A percentile compares a stretch with the other conserved stretches of the same genome.
phyloP scores from a whole-genome alignment of 2,888 invertebrate species.

The Keiferia lycopersicella region DNA sequence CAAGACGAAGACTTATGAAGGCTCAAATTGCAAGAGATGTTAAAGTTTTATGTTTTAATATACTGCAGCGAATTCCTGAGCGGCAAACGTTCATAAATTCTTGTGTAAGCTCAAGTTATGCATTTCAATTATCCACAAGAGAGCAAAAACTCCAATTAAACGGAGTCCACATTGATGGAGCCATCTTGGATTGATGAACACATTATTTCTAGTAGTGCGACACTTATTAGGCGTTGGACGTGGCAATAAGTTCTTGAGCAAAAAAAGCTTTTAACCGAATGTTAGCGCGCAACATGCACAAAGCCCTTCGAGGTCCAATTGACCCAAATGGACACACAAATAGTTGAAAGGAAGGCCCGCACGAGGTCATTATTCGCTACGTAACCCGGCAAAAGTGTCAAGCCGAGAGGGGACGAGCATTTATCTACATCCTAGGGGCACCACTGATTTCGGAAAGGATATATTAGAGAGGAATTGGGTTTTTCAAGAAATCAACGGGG shows the following conservation, averaged over 20 bases:
- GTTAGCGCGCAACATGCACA: constrained; percentile 66
- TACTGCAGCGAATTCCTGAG: constrained; percentile 15
- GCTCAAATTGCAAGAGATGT: constrained; percentile 17
- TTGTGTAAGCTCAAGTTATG: constrained; percentile 21
- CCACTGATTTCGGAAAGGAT: constrained; percentile 72
- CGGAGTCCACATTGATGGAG: constrained; percentile 16
- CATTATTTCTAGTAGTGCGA: constrained; percentile 5
- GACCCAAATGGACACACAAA: constrained; percentile 78
- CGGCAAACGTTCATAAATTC: constrained; percentile 21
- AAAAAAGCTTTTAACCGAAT: constrained; percentile 71
- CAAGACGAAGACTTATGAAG: constrained; percentile 16
- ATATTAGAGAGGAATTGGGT: constrained; percentile 62
- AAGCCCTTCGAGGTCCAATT: constrained; percentile 72
- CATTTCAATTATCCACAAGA: constrained; percentile 17
- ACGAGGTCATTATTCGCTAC: constrained; percentile 75
- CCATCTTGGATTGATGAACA: constrained; percentile 19
- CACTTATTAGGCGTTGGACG: constrained; percentile 35
- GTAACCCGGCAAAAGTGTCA: constrained; percentile 73
- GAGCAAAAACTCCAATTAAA: constrained; percentile 21
- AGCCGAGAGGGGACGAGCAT: constrained; percentile 66
- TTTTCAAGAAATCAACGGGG: constrained; percentile 65
- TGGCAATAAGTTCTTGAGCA: constrained; percentile 49
- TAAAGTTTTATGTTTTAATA: constrained; percentile 22
- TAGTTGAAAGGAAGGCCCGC: constrained; percentile 69
- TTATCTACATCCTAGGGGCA: constrained; percentile 76